phyloP scores from a whole-genome alignment of 2,888 invertebrate genomes.

The Phaedon cochleariae region DNA sequence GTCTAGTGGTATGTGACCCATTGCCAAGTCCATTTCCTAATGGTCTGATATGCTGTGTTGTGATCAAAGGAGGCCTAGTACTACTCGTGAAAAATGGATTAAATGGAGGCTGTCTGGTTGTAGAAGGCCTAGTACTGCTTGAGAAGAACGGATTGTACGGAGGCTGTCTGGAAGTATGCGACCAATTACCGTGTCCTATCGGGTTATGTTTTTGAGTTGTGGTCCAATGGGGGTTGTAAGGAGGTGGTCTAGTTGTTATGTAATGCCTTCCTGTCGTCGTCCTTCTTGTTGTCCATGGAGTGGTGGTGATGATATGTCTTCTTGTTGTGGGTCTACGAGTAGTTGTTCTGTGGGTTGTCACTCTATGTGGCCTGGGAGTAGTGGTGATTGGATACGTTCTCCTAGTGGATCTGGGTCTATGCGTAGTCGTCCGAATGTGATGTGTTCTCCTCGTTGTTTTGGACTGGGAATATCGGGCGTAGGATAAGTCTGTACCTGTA shows the following conservation, averaged over 20 bases:
- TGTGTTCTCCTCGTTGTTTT: not conserved
- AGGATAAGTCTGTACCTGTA: not conserved
- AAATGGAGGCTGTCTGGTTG: conserved; percentile 11
- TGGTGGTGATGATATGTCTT: conserved; percentile 8
- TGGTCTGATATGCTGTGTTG: not conserved
- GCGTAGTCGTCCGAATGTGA: conserved; percentile 6
- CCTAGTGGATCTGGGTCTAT: conserved; percentile 9
- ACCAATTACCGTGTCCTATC: not conserved
- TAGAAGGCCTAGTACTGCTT: not conserved
- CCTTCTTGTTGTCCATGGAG: conserved; percentile 1
- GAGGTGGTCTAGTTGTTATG: conserved; percentile 12
- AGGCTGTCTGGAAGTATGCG: conserved; percentile 12
- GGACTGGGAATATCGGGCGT: not conserved
- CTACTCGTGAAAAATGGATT: conserved; percentile 19
- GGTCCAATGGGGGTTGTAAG: conserved; percentile 6
- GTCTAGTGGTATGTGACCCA: not conserved
- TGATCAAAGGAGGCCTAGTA: not conserved
- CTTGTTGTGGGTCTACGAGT: not conserved
- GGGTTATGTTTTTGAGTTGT: not conserved
- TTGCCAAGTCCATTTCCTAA: not conserved
- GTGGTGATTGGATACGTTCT: conserved; percentile 1
- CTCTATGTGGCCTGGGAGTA: not conserved
- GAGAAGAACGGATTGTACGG: conserved; percentile 20
- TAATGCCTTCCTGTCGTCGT: not conserved
- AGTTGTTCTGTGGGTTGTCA: conserved; percentile 8